Base-by-base conservation (phyloP, 2,113 vertebrate genomes). In the Empidonax traillii region DNA sequence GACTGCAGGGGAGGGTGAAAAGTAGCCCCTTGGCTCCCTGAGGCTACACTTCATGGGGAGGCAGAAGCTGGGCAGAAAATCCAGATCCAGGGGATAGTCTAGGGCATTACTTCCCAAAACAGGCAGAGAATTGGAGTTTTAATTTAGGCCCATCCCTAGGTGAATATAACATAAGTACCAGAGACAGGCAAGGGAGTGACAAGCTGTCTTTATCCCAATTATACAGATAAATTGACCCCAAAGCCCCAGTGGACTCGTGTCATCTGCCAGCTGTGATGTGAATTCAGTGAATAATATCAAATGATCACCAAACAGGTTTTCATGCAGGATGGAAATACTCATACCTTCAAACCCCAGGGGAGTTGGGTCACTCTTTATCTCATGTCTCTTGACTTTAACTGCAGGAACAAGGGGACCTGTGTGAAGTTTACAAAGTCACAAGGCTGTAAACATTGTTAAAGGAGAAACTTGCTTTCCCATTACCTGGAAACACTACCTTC, bases 281-380 rank as follows among this genome's bases (percentile, higher is more conserved):
- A 80, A 75, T 85, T 93, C 55, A 83, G 86, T 88, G 74, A 81
- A 47, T 69, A 65, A 49, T 71, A 79, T 18, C 43, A 59, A 79
- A 53, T 2, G 8, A 72, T 35, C 49, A 66, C 19, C 59, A n/a
- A 78, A 46, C 37, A 88, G 35, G 47, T 68, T 78, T 87, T 80
- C 97, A 98, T 97, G 98, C 97, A 97, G 58, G 51, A 85, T 68
- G 52, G 69, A 91, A 94, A 94, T 62, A 88, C n/a, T 90, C 91
- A 85, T 99, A 99, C 99, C 99, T 99, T 99, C 99, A 96, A 98
- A 99, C 97, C 99, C 99, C 85, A 99, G 96, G 4, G 99, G 99
- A 77, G 99, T 99, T 93, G 99, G 99, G 80, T 99, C 99, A 93
- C 99, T 99, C 98, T 99, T 99, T 97, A 99, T 99, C 96, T 99